Base-by-base conservation (phyloP, 2,797 vertebrate species). In the Oreonectes daqikongensis region DNA sequence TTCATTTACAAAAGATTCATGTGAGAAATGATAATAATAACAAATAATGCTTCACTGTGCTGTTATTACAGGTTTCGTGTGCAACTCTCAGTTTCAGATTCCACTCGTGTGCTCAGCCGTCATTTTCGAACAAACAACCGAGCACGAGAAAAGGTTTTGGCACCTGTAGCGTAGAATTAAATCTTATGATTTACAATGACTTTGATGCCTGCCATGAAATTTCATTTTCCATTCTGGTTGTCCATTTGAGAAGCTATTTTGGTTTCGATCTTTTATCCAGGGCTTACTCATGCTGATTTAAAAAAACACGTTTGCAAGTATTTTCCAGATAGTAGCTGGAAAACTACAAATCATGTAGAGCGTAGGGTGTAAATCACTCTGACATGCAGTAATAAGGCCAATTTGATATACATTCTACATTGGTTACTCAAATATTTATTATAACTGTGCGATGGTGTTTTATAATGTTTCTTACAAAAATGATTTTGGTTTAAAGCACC, bases 171-270 rank as follows among this genome's bases (percentile, higher is more conserved):
- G 59, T 63, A 86, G 79, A 79, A 78, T 81, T 86, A 85, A 18
- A 81, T 85, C 57, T 74, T 80, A 77, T 66, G 83, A 82, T 72
- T 79, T 73, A 85, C 71, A 71, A 85, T 78, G 84, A 77, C 22
- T 79, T 85, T 78, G 74, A 79, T 88, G 86, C 87, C 28, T 60
- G 53, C 65, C 65, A 69, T 2, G 7, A 61, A 69, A 76, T 52
- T 53, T 69, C 42, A 60, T 69, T 69, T 76, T 76, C 65, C 65
- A 60, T 50, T 61, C 65, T 50, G 55, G 65, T 69, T 61, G 73
- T 76, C 52, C 38, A n/a, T 75, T 75, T 66, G 50, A 44, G 24
- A 55, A 59, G 38, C 26, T 59, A 35, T 61, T 61, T 61, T 67
- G 52, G 28, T 50, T 50, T 20, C 46, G 65, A 17, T 26, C 53